phyloP scores from a whole-genome alignment of 1,140 invertebrate genomes.

The Bombus waltoni region DNA sequence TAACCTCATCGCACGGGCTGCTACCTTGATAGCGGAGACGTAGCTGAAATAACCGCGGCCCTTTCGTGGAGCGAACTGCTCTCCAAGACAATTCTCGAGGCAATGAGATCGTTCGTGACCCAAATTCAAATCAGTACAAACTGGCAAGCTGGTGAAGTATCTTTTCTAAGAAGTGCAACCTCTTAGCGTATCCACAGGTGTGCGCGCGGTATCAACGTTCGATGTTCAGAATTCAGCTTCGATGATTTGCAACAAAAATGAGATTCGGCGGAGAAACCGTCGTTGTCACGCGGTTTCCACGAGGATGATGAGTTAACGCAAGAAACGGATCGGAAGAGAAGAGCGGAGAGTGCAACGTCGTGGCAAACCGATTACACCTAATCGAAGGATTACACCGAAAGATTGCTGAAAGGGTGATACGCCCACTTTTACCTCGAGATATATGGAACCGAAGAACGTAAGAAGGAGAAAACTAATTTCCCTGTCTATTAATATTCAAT shows the following conservation, averaged over 20 bases:
- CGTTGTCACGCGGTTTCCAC: not conserved
- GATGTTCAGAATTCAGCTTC: not conserved
- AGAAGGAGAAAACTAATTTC: constrained; percentile 17
- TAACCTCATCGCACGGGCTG: constrained; percentile 65
- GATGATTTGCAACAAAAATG: not conserved
- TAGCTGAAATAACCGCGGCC: constrained; percentile 65
- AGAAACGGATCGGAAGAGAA: not conserved
- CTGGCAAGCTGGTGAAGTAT: constrained; percentile 36
- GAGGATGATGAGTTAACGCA: not conserved
- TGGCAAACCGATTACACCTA: not conserved
- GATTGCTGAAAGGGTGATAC: not conserved
- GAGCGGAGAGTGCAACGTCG: not conserved
- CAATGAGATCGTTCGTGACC: constrained; percentile 64
- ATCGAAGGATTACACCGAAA: constrained; percentile 11
- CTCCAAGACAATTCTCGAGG: constrained; percentile 63
- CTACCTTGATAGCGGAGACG: constrained; percentile 58
- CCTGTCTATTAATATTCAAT: constrained; percentile 50
- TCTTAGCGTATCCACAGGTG: constrained; percentile 28
- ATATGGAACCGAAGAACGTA: not conserved
- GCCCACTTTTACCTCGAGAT: not conserved
- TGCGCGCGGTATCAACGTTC: too few species aligned
- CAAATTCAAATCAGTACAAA: constrained; percentile 67
- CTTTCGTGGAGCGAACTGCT: constrained; percentile 51
- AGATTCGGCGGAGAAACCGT: not conserved
- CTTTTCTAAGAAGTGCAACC: not conserved